phyloP scores from a whole-genome alignment of 2,797 vertebrate genomes.

The Triplophysa bombifrons region DNA sequence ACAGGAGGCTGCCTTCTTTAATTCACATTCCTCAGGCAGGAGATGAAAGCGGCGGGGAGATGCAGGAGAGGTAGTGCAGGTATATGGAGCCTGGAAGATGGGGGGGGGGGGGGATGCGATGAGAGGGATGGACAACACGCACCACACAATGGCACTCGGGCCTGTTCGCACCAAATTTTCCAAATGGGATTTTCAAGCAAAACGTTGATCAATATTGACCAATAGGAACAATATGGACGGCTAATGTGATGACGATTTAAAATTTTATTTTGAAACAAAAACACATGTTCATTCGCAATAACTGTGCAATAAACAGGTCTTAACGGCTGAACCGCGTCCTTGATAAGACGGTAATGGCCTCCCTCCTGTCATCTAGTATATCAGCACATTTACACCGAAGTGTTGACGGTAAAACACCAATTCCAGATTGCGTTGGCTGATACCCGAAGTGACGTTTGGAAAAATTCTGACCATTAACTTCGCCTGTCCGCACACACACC shows the following conservation, averaged over 20 bases:
- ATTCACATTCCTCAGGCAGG: constrained; percentile 76
- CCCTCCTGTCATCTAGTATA: constrained; percentile 23
- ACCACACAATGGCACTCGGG: constrained; percentile 8
- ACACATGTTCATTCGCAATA: not conserved
- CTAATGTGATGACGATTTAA: too few relatives aligned
- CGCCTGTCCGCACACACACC: constrained; percentile 59
- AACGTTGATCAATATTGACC: not conserved
- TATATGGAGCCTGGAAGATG: not conserved
- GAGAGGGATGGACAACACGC: constrained; percentile 33
- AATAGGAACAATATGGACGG: too few relatives aligned
- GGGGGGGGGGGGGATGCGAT: not conserved
- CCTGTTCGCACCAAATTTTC: constrained; percentile 7
- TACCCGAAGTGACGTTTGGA: constrained; percentile 27
- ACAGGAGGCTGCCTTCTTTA: constrained; percentile 63
- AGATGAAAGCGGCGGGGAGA: constrained; percentile 73
- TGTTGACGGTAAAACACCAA: constrained; percentile 38
- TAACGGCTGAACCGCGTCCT: not conserved
- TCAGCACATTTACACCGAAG: constrained; percentile 30
- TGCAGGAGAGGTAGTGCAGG: constrained; percentile 65
- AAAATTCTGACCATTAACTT: constrained; percentile 55
- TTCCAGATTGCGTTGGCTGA: constrained; percentile 29
- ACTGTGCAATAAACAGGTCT: not conserved
- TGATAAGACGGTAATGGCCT: constrained; percentile 29
- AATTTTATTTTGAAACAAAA: too few relatives aligned
- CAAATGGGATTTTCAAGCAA: not conserved